These are phyloP conservation scores for Brienomyrus brachyistius DNA, from an alignment of 2,113 vertebrate genomes.

Conservation along the genomic window DNA sequence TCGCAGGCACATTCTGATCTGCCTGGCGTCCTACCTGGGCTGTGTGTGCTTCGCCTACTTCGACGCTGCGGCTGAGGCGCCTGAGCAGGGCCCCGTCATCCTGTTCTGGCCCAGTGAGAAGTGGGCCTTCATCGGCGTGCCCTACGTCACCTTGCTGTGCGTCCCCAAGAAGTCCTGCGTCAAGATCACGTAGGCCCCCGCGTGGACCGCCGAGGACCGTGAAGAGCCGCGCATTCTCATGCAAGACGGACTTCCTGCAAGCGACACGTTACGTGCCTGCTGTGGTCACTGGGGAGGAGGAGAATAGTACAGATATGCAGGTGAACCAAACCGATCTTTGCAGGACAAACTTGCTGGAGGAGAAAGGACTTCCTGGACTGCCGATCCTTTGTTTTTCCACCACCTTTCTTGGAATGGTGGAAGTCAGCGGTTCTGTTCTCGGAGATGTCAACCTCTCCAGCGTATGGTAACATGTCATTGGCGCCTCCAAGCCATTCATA, in stretches of 20 bases:
- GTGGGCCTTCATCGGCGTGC: slow-evolving; percentile 94
- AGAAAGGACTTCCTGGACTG: not conserved
- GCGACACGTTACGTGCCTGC: not conserved
- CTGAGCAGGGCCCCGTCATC: slow-evolving; percentile 90
- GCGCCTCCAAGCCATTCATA: not conserved
- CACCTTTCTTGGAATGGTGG: not conserved
- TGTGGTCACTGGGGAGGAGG: not conserved
- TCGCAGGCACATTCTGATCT: slow-evolving; percentile 91
- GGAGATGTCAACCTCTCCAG: not conserved
- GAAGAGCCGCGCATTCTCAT: not conserved
- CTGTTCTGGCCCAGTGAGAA: slow-evolving; percentile 97
- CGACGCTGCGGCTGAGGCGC: slow-evolving; percentile 86
- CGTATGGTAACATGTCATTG: not conserved
- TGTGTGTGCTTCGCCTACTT: slow-evolving; percentile 98
- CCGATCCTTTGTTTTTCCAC: not conserved
- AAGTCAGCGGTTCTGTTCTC: not conserved
- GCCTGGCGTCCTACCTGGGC: slow-evolving; percentile 88
- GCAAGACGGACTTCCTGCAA: not conserved
- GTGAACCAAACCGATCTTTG: not conserved
- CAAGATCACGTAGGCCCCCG: slow-evolving; percentile 74
- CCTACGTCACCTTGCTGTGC: slow-evolving; percentile 85
- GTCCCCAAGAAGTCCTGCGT: slow-evolving; percentile 76
- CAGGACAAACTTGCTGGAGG: not conserved
- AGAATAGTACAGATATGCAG: not conserved
- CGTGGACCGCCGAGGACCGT: not conserved